Percentiles rank a stretch among this genome's conserved stretches.
Evolutionary conservation across 2,888 invertebrate genomes (phyloP).

Genomic region (Clivina fossor): DNA sequence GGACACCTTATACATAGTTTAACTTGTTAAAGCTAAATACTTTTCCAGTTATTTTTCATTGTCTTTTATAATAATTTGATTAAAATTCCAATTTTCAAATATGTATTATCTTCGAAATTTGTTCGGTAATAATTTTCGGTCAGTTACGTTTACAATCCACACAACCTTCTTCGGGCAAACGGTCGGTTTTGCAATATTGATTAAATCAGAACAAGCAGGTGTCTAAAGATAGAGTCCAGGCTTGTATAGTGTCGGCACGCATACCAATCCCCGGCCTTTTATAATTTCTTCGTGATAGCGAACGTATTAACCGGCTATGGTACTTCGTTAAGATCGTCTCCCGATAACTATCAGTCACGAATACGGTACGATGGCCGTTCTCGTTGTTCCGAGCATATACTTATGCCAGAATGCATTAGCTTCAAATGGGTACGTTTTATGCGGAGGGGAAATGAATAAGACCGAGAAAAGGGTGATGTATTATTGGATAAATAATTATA

Average conservation of each 20-base stretch:
- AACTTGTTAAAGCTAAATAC: no score
- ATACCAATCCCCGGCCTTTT: slow-evolving; percentile 31
- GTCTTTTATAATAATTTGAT: not conserved
- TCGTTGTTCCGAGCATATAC: slow-evolving; percentile 25
- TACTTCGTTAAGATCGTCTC: slow-evolving; percentile 33
- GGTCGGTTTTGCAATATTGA: slow-evolving; percentile 24
- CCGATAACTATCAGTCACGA: slow-evolving; percentile 33
- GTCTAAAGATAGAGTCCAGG: slow-evolving; percentile 30
- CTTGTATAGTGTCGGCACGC: no score
- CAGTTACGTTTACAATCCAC: no score
- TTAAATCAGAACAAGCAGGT: slow-evolving; percentile 32
- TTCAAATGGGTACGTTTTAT: slow-evolving; percentile 27
- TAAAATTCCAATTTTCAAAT: not conserved
- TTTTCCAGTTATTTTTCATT: no score
- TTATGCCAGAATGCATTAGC: slow-evolving; percentile 33
- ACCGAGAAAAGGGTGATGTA: slow-evolving; percentile 3
- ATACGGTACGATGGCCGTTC: slow-evolving; percentile 2
- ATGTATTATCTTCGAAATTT: no score
- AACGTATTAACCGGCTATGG: slow-evolving; percentile 32
- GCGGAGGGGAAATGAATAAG: not conserved
- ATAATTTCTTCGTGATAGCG: slow-evolving; percentile 29
- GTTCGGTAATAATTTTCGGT: no score
- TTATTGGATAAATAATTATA: slow-evolving; percentile 29
- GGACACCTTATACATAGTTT: no score
- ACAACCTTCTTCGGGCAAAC: no score